phyloP scores from a whole-genome alignment of 2,888 invertebrate genomes.

The Parascotia fuliginaria region DNA sequence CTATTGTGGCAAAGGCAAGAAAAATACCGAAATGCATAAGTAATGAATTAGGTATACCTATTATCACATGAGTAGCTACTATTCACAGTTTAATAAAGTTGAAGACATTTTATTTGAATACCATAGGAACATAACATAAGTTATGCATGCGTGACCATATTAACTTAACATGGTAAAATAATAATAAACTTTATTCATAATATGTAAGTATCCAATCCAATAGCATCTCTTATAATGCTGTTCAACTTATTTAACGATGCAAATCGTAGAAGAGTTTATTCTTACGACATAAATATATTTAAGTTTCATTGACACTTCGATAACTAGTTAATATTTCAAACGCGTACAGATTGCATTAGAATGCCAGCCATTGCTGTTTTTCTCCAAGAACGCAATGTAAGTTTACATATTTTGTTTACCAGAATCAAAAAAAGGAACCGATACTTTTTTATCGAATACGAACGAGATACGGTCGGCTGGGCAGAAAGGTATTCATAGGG shows the following conservation, averaged over 20 bases:
- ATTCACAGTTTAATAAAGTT: background rate
- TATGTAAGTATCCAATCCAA: background rate
- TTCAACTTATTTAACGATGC: slow-evolving; percentile 44
- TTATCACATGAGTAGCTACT: no score
- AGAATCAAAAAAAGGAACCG: slow-evolving; percentile 26
- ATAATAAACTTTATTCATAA: slow-evolving; percentile 3
- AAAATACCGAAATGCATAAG: no score
- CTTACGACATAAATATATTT: slow-evolving; percentile 5
- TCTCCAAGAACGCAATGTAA: slow-evolving; percentile 35
- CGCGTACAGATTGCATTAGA: slow-evolving; percentile 26
- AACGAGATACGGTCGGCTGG: slow-evolving; percentile 56
- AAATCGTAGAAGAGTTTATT: slow-evolving; percentile 35
- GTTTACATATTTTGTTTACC: slow-evolving; percentile 12
- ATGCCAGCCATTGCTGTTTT: slow-evolving; percentile 32
- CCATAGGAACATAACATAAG: no score
- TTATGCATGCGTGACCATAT: background rate
- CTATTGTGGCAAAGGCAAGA: no score
- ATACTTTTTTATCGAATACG: slow-evolving; percentile 22
- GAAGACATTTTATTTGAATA: background rate
- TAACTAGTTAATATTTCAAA: slow-evolving; percentile 32
- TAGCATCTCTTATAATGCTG: slow-evolving; percentile 17
- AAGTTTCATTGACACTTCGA: slow-evolving; percentile 37
- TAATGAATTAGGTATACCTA: no score
- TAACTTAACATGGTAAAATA: background rate
- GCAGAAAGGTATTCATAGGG: slow-evolving; percentile 48